Conservation (phyloP, 2,113 vertebrate species). For the Sorex araneus region DNA sequence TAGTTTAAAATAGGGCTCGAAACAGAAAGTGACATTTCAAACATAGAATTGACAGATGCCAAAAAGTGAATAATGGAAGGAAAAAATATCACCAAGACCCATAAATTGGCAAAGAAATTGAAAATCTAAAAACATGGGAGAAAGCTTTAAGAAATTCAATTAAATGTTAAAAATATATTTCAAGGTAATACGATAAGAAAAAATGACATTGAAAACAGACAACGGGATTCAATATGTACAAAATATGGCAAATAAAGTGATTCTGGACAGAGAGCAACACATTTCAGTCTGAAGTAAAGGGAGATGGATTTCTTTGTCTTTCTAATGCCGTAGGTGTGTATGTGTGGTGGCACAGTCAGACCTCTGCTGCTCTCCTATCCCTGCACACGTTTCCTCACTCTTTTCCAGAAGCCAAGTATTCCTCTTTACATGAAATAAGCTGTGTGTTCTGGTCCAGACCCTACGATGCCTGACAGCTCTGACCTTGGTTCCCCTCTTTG, state of each 20-base stretch:
- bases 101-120: constrained; percentile 1
- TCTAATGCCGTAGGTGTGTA: rapidly evolving
- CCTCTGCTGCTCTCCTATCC: background rate
- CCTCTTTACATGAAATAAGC: background rate
- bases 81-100: background rate
- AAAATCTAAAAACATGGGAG: background rate
- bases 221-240: background rate
- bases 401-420: background rate
- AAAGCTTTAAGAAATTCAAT: background rate
- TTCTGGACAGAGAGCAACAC: background rate
- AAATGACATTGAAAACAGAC: background rate
- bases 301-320: background rate
- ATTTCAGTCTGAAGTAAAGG: background rate
- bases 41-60: background rate
- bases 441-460: no score
- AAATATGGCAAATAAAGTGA: background rate
- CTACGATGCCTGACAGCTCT: no score
- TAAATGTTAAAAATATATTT: background rate
- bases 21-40: constrained; percentile 14
- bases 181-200: background rate
- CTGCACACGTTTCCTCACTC: no score
- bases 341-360: no score
- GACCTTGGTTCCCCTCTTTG: no score
- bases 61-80: background rate
- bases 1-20: background rate